Evolutionary conservation across 2,113 vertebrate species (phyloP).

Genomic region (Onychostoma macrolepis): DNA sequence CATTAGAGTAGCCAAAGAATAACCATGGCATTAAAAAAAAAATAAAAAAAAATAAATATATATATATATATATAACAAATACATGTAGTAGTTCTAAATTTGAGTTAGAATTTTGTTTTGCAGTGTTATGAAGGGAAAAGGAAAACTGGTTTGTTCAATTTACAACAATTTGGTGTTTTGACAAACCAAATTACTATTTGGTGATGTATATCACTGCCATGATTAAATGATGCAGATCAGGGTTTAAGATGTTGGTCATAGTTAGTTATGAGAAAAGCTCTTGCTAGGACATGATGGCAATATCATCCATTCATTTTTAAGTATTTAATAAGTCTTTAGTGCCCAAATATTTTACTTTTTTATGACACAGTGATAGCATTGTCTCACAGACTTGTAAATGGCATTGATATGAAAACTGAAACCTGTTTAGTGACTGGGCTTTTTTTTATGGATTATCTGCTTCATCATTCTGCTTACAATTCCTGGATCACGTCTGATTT

Average conservation of each 20-base stretch:
- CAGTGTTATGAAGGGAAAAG: no score
- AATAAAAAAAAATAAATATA: no score
- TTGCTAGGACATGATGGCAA: background rate
- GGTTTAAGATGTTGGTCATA: background rate
- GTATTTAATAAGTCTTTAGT: background rate
- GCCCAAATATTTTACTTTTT: background rate
- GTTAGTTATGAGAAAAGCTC: background rate
- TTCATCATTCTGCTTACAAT: background rate
- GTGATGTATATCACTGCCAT: background rate
- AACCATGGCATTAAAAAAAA: no score
- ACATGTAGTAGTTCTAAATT: no score
- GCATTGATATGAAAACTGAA: background rate
- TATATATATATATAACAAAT: no score
- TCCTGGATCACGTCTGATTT: slow-evolving; percentile 1
- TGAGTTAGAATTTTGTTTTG: no score
- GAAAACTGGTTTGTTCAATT: no score
- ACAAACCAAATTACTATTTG: background rate
- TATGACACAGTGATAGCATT: no score
- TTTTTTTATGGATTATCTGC: background rate
- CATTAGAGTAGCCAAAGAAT: no score
- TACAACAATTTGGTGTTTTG: no score
- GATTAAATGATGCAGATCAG: background rate
- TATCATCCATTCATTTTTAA: background rate
- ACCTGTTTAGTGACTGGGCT: background rate
- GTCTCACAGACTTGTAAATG: background rate